Evolutionary conservation across 2,797 vertebrate species (phyloP).

Genomic region (Scleropages formosus): DNA sequence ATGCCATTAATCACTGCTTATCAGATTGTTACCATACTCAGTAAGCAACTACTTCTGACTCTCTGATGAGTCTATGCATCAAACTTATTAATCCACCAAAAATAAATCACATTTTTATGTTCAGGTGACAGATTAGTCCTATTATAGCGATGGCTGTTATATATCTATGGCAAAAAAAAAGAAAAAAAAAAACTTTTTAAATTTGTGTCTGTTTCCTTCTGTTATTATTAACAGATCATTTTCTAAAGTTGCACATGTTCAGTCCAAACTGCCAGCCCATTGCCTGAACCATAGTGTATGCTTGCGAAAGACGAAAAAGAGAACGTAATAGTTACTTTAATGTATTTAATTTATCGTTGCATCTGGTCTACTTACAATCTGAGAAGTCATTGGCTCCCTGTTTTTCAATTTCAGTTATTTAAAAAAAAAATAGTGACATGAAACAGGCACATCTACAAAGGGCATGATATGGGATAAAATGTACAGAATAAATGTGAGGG

Average conservation of each 20-base stretch:
- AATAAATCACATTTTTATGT: too few relatives aligned
- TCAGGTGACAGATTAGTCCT: too few relatives aligned
- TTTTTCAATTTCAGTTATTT: too few relatives aligned
- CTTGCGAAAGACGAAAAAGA: background rate
- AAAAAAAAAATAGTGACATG: too few relatives aligned
- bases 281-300: background rate
- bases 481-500: too few relatives aligned
- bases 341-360: too few relatives aligned
- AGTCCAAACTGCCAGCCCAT: slow-evolving; percentile 10
- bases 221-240: background rate
- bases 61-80: background rate
- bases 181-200: background rate
- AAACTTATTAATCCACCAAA: background rate
- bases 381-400: too few relatives aligned
- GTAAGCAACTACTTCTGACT: background rate
- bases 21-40: background rate
- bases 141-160: too few relatives aligned
- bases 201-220: background rate
- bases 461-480: too few relatives aligned
- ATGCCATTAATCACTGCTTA: background rate
- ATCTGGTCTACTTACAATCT: too few relatives aligned
- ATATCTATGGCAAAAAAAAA: background rate
- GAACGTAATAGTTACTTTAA: too few relatives aligned
- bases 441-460: too few relatives aligned
- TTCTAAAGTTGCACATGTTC: background rate